These are phyloP conservation scores for Hoplostethus atlanticus DNA, from an alignment of 2,797 vertebrate species.

Conservation along the genomic window DNA sequence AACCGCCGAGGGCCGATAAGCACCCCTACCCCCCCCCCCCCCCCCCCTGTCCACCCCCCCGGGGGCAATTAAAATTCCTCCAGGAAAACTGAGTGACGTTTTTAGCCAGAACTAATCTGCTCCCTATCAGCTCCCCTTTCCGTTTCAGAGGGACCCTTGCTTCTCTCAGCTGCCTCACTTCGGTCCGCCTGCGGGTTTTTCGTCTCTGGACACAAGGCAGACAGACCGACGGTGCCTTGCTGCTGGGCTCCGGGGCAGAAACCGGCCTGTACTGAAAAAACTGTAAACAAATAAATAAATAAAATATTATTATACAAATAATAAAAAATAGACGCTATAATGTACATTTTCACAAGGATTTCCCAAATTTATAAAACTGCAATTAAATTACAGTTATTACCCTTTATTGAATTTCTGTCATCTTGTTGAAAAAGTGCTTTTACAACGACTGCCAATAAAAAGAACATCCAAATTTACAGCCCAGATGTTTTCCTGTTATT, in stretches of 20 bases:
- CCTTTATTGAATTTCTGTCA: too few relatives aligned
- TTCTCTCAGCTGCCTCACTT: slow-evolving; percentile 40
- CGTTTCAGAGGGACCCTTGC: slow-evolving; percentile 64
- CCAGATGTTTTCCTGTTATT: too few relatives aligned
- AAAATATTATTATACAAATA: too few relatives aligned
- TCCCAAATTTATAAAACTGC: too few relatives aligned
- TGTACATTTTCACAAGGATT: too few relatives aligned
- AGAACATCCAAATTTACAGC: too few relatives aligned
- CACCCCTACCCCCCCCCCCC: neutral
- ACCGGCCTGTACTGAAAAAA: too few relatives aligned
- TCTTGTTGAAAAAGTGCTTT: too few relatives aligned
- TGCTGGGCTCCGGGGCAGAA: neutral
- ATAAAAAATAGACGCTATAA: too few relatives aligned
- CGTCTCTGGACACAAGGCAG: slow-evolving; percentile 55
- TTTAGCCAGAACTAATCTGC: slow-evolving; percentile 79
- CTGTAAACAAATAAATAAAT: too few relatives aligned
- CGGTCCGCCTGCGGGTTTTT: slow-evolving; percentile 34
- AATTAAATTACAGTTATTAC: too few relatives aligned
- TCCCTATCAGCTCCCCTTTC: slow-evolving; percentile 78
- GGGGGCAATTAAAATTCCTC: slow-evolving; percentile 85
- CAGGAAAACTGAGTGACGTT: slow-evolving; percentile 76
- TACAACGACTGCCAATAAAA: too few relatives aligned
- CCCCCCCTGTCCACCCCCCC: slow-evolving; percentile 44
- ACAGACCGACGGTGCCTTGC: slow-evolving; percentile 19
- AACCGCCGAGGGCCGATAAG: slow-evolving; percentile 80